phyloP scores from a whole-genome alignment of 2,888 invertebrate species.

The Malacosoma neustria region DNA sequence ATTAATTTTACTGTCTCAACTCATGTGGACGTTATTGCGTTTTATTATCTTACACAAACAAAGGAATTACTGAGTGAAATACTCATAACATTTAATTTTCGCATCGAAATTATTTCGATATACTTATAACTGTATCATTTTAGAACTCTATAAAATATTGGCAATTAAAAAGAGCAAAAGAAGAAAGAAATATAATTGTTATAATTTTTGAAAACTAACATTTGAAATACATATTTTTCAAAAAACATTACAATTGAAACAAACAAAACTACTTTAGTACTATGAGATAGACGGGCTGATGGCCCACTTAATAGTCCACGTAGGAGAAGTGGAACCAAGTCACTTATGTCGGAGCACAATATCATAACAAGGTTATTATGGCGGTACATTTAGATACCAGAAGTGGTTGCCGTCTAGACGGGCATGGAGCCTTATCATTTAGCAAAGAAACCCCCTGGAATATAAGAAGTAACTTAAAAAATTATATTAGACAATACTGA shows the following conservation, averaged over 20 bases:
- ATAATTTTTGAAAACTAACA: too few relatives aligned
- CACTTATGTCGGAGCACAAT: neutral
- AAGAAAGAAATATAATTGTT: too few relatives aligned
- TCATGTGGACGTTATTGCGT: conserved; percentile 27
- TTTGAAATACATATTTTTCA: too few relatives aligned
- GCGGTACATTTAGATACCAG: neutral
- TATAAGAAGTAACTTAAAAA: too few relatives aligned
- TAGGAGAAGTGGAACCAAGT: neutral
- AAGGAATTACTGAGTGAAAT: neutral
- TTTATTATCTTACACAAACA: conserved; percentile 17
- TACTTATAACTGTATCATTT: too few relatives aligned
- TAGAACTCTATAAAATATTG: too few relatives aligned
- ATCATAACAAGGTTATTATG: neutral
- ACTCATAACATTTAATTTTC: neutral
- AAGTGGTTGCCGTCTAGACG: neutral
- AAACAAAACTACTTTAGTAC: neutral
- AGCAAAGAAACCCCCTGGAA: too few relatives aligned
- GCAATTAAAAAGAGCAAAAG: too few relatives aligned
- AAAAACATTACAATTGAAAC: too few relatives aligned
- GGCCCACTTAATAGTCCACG: neutral
- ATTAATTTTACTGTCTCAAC: conserved; percentile 44
- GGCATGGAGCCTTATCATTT: too few relatives aligned
- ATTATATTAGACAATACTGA: too few relatives aligned
- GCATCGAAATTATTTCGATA: too few relatives aligned
- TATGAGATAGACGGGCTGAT: neutral